phyloP scores from a whole-genome alignment of 2,113 vertebrate genomes.

The Scomber colias region DNA sequence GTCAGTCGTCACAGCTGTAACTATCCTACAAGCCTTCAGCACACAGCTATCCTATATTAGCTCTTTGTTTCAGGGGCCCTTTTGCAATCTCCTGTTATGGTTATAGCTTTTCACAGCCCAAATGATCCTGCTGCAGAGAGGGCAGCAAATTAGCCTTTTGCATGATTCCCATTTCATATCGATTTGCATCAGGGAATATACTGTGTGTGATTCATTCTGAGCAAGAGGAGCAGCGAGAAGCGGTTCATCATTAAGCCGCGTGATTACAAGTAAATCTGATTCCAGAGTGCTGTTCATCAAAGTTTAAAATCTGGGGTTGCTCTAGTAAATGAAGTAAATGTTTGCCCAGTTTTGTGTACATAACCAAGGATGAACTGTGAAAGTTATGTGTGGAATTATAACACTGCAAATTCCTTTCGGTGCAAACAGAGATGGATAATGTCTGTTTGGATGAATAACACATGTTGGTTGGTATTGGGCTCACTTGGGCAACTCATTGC shows the following conservation, averaged over 20 bases:
- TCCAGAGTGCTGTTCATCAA: constrained; percentile 2
- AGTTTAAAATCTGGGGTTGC: background rate
- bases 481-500: constrained; percentile 46
- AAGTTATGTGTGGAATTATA: constrained; percentile 37
- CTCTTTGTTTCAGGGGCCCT: constrained; percentile 11
- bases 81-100: constrained; percentile 6
- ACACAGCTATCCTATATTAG: background rate
- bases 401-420: constrained; percentile 44
- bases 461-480: constrained; percentile 54
- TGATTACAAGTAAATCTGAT: constrained; percentile 18
- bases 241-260: constrained; percentile 22
- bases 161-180: constrained; percentile 57
- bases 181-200: constrained; percentile 59
- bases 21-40: background rate
- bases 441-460: constrained; percentile 65
- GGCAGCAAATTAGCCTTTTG: constrained; percentile 56
- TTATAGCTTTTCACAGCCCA: background rate
- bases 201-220: constrained; percentile 30
- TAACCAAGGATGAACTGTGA: constrained; percentile 29
- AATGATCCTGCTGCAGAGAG: constrained; percentile 47
- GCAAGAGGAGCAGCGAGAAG: constrained; percentile 18
- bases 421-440: constrained; percentile 44
- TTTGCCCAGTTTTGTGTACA: constrained; percentile 11
- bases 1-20: background rate
- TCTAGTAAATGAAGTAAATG: constrained; percentile 4